Percentiles rank a stretch among this genome's conserved stretches.
These are phyloP conservation scores for Ephestia elutella DNA, from an alignment of 1,140 invertebrate genomes.

Conservation along the genomic window DNA sequence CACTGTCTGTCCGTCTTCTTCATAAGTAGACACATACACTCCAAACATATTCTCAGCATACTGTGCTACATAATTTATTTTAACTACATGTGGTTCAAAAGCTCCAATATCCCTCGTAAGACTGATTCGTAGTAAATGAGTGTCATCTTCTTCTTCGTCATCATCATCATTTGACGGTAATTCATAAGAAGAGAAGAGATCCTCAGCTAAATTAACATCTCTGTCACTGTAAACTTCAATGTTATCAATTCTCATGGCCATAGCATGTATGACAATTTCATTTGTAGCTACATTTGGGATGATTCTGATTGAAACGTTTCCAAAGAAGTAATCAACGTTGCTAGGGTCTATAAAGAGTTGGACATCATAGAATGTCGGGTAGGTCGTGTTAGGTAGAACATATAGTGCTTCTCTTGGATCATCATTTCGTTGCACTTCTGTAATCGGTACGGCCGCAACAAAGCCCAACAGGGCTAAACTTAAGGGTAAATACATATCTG, in stretches of 20 bases:
- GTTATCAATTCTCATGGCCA: constrained; percentile 42
- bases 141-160: constrained; percentile 51
- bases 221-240: constrained; percentile 29
- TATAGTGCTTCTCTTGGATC: constrained; percentile 41
- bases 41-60: constrained; percentile 64
- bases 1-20: constrained; percentile 27
- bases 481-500: constrained; percentile 56
- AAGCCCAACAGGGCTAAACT: constrained; percentile 38
- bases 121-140: constrained; percentile 51
- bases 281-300: constrained; percentile 48
- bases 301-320: constrained; percentile 76
- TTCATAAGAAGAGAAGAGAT: constrained; percentile 29
- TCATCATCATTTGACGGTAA: too few species aligned
- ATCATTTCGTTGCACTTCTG: constrained; percentile 1
- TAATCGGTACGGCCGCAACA: constrained; percentile 27
- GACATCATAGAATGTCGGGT: constrained; percentile 79
- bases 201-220: neutral
- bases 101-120: constrained; percentile 23
- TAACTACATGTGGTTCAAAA: constrained; percentile 31
- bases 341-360: constrained; percentile 77
- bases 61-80: constrained; percentile 41
- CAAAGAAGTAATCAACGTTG: constrained; percentile 72
- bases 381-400: constrained; percentile 75
- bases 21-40: constrained; percentile 59
- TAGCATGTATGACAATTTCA: constrained; percentile 73